phyloP scores from a whole-genome alignment of 2,888 invertebrate species.

The Tanytarsus gracilentus region DNA sequence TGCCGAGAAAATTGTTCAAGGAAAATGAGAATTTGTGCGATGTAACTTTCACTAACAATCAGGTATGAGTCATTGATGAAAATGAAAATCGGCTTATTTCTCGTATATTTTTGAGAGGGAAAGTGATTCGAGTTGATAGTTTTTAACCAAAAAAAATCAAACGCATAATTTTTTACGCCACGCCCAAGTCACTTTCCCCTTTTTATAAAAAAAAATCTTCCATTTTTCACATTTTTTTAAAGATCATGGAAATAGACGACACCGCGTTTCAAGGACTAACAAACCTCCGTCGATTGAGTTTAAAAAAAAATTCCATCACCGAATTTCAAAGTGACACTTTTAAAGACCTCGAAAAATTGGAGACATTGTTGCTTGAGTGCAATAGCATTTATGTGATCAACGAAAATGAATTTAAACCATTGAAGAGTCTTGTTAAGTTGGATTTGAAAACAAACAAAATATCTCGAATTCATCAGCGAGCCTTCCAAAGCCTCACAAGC shows the following conservation, averaged over 20 bases:
- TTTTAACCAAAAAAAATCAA: not conserved
- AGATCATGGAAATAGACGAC: conserved; percentile 26
- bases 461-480: not conserved
- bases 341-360: not conserved
- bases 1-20: conserved; percentile 20
- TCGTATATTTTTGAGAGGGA: no score
- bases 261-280: conserved; percentile 9
- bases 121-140: no score
- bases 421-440: not conserved
- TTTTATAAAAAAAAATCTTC: not conserved
- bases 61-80: conserved; percentile 7
- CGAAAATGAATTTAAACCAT: not conserved
- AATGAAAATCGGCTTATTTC: not conserved
- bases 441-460: conserved; percentile 15
- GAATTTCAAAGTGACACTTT: conserved; percentile 9
- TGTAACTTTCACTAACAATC: conserved; percentile 14
- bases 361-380: conserved; percentile 1
- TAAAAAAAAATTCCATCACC: conserved; percentile 10
- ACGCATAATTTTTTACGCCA: no score
- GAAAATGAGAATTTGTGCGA: conserved; percentile 21
- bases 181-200: no score
- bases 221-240: not conserved
- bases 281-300: conserved; percentile 5
- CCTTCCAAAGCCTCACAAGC: not conserved
- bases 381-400: conserved; percentile 22